Percentiles rank a stretch among this genome's conserved stretches.
These are phyloP conservation scores for Tachysurus vachellii DNA, from an alignment of 2,113 vertebrate species.

Conservation along the genomic window DNA sequence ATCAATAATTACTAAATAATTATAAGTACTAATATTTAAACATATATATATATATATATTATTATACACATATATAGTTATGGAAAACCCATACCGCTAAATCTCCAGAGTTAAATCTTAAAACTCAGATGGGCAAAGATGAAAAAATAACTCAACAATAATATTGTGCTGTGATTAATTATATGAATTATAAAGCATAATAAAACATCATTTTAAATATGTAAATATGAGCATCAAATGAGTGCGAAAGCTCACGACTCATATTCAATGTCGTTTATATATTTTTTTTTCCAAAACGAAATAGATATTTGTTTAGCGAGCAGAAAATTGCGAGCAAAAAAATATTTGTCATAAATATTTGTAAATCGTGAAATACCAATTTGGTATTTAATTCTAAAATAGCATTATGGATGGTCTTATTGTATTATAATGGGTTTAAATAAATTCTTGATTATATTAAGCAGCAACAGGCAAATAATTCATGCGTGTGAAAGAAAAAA, in stretches of 20 bases:
- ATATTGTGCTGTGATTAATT: background rate
- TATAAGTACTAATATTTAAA: background rate
- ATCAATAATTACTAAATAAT: background rate
- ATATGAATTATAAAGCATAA: background rate
- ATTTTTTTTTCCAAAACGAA: background rate
- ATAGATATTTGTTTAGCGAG: background rate
- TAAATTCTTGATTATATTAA: background rate
- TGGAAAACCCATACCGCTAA: too few species aligned
- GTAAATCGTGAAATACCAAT: background rate
- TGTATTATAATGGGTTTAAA: background rate
- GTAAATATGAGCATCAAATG: background rate
- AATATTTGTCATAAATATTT: background rate
- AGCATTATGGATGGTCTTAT: background rate
- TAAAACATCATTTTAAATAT: background rate
- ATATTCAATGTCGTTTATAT: background rate
- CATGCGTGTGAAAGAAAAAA: background rate
- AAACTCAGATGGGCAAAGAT: background rate
- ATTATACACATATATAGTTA: too few species aligned
- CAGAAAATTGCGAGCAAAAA: background rate
- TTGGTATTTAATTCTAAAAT: background rate
- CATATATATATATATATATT: too few species aligned
- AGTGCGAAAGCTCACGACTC: background rate
- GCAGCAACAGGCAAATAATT: background rate
- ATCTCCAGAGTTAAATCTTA: background rate
- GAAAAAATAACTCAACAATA: background rate